Conservation (phyloP, 2,113 vertebrate species). For the Halichoerus grypus region DNA sequence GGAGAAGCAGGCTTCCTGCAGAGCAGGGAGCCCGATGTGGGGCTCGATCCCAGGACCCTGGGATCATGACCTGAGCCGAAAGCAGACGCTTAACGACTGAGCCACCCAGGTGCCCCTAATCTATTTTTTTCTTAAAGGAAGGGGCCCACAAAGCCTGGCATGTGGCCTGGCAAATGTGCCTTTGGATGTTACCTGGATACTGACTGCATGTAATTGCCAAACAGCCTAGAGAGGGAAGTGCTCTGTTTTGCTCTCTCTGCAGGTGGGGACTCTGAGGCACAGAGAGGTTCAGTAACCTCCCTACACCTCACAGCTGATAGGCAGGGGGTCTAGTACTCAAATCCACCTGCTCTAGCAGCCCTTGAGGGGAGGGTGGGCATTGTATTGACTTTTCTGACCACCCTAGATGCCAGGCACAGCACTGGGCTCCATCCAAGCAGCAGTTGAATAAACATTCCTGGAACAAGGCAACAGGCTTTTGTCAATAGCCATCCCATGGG, state of each 20-base stretch:
- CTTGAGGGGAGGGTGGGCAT: neutral
- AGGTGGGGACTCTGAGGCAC: neutral
- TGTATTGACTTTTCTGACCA: neutral
- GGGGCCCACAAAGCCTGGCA: neutral
- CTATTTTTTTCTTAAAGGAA: neutral
- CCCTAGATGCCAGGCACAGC: neutral
- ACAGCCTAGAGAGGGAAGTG: neutral
- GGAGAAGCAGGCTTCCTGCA: no score
- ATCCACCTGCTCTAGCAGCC: neutral
- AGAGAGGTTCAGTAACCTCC: neutral
- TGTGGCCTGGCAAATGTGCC: no score
- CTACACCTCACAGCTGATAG: neutral
- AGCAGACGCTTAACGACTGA: no score
- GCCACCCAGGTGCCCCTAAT: no score
- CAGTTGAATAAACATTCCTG: neutral
- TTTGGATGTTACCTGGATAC: neutral
- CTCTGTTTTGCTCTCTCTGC: neutral
- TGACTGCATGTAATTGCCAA: no score
- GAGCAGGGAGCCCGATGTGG: no score
- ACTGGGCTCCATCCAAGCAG: neutral
- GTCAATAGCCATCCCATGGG: neutral
- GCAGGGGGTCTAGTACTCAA: neutral
- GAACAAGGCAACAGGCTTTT: neutral
- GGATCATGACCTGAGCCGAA: no score
- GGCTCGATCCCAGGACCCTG: no score